These are phyloP conservation scores for Limanda limanda DNA, from an alignment of 2,113 vertebrate genomes.

Conservation along the genomic window DNA sequence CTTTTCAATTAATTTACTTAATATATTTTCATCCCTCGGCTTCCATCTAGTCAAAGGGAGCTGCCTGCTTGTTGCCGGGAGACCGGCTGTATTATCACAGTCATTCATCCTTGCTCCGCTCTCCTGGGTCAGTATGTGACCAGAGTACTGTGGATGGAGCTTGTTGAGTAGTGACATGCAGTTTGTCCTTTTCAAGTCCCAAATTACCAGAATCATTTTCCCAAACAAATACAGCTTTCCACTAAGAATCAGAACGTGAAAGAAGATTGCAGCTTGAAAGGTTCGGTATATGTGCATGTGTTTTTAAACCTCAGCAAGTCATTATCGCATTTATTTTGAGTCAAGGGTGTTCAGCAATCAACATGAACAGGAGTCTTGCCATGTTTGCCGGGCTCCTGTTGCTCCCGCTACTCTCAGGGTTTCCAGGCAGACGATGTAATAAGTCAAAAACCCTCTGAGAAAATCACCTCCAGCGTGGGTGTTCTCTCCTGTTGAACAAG, in stretches of 20 bases:
- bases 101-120: conserved; percentile 70
- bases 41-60: conserved; percentile 64
- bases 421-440: conserved; percentile 34
- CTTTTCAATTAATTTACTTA: conserved; percentile 79
- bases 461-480: conserved; percentile 21
- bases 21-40: conserved; percentile 73
- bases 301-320: background rate
- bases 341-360: background rate
- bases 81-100: conserved; percentile 63
- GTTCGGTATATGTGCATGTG: background rate
- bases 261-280: background rate
- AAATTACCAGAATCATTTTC: conserved; percentile 64
- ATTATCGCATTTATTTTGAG: background rate
- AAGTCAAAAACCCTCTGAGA: conserved; percentile 8
- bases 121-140: conserved; percentile 67
- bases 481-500: conserved; percentile 5
- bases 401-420: conserved; percentile 3
- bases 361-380: background rate
- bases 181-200: conserved; percentile 70
- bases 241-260: conserved; percentile 19
- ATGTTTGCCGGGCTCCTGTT: background rate
- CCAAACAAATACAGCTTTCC: conserved; percentile 8
- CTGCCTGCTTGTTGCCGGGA: conserved; percentile 64
- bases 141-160: conserved; percentile 42
- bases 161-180: conserved; percentile 62